phyloP scores from a whole-genome alignment of 2,113 vertebrate species.

The Electrona antarctica region DNA sequence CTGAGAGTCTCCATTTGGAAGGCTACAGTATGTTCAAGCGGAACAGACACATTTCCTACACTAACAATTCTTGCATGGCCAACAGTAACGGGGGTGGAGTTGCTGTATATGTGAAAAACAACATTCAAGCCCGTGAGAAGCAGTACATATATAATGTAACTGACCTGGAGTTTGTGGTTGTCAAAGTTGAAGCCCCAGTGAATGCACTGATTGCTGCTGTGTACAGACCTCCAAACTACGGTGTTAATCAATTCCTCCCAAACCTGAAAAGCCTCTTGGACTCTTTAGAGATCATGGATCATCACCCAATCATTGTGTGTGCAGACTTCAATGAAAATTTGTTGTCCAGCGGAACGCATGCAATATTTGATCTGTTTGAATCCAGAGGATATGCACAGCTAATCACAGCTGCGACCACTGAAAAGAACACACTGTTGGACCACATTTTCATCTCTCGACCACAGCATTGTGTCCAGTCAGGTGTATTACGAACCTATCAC shows the following conservation, averaged over 20 bases:
- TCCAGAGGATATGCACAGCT: neutral
- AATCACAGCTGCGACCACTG: slow-evolving; percentile 15
- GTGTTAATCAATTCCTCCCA: slow-evolving; percentile 6
- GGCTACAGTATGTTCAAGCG: slow-evolving; percentile 39
- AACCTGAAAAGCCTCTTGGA: slow-evolving; percentile 14
- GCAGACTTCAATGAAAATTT: slow-evolving; percentile 14
- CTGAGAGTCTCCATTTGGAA: slow-evolving; percentile 26
- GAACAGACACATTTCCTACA: slow-evolving; percentile 37
- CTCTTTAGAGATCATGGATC: slow-evolving; percentile 17
- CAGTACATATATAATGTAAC: slow-evolving; percentile 19
- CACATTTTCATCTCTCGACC: neutral
- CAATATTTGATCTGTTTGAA: slow-evolving; percentile 11
- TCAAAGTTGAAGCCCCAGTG: slow-evolving; percentile 7
- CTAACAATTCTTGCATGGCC: neutral
- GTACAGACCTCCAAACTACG: slow-evolving; percentile 26
- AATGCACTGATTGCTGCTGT: slow-evolving; percentile 18
- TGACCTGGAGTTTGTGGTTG: slow-evolving; percentile 20
- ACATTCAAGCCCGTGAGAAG: neutral
- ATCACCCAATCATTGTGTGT: slow-evolving; percentile 9
- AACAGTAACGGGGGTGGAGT: slow-evolving; percentile 19
- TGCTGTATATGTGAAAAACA: slow-evolving; percentile 10
- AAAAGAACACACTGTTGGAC: neutral
- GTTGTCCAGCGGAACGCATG: neutral
- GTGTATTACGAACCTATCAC: neutral
- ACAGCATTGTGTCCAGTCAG: slow-evolving; percentile 3